Conservation (phyloP, 2,113 vertebrate genomes). For the Cercopithecus mona region DNA sequence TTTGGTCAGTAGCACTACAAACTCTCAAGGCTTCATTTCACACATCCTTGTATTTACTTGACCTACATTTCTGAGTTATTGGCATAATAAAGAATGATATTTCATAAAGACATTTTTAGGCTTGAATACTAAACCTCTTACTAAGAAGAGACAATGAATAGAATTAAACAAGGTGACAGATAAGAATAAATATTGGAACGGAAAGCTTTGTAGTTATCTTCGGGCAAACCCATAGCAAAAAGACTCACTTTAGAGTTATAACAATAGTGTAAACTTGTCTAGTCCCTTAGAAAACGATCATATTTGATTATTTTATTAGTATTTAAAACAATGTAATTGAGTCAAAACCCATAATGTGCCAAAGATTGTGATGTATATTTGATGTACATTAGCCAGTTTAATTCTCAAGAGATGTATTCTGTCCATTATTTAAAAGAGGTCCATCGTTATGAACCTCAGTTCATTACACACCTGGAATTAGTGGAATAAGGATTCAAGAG, state of each 20-base stretch:
- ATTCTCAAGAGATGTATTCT: neutral
- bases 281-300: neutral
- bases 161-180: conserved; percentile 19
- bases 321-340: neutral
- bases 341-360: neutral
- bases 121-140: conserved; percentile 47
- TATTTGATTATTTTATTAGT: neutral
- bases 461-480: neutral
- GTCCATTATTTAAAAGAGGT: neutral
- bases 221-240: neutral
- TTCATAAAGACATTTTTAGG: conserved; percentile 46
- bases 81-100: conserved; percentile 58
- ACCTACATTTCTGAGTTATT: conserved; percentile 63
- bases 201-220: neutral
- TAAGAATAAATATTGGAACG: conserved; percentile 1
- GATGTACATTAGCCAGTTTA: neutral
- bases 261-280: neutral
- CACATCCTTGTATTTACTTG: conserved; percentile 60
- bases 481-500: neutral
- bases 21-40: conserved; percentile 57
- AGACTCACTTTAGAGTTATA: neutral
- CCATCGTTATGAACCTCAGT: too few species aligned
- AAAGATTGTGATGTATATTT: neutral
- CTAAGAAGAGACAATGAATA: neutral
- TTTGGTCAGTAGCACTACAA: conserved; percentile 39